These are phyloP conservation scores for Polylopha cassiicola DNA, from an alignment of 2,888 invertebrate species.

Conservation along the genomic window DNA sequence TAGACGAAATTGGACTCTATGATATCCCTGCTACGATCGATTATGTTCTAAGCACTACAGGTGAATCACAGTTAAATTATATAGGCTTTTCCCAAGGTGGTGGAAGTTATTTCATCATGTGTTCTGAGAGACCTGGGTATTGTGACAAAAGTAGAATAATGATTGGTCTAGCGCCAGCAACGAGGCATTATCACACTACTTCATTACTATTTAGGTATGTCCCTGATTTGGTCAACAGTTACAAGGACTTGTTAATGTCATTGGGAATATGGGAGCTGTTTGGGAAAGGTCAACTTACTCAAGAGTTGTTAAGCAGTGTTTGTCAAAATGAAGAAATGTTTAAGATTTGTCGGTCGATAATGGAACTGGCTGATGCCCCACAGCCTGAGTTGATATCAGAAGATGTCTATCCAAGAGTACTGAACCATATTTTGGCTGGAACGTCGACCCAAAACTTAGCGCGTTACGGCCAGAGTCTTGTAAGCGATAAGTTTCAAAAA, in stretches of 20 bases:
- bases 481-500: constrained; percentile 3
- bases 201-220: constrained; percentile 6
- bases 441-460: constrained; percentile 7
- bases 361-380: no score
- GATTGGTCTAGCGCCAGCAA: constrained; percentile 77
- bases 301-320: no score
- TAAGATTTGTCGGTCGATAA: no score
- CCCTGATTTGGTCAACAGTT: constrained; percentile 4
- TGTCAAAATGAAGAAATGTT: no score
- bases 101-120: constrained; percentile 54
- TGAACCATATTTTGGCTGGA: constrained; percentile 12
- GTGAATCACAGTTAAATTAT: constrained; percentile 3
- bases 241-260: no score
- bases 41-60: constrained; percentile 1
- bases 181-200: constrained; percentile 53
- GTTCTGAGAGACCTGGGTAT: constrained; percentile 72
- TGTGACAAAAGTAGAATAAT: constrained; percentile 74
- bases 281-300: no score
- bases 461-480: constrained; percentile 11
- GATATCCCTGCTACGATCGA: constrained; percentile 77
- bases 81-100: constrained; percentile 14
- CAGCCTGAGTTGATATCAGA: constrained; percentile 7
- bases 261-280: constrained; percentile 10
- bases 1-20: constrained; percentile 77
- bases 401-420: constrained; percentile 2